Conservation (phyloP, 92 coral and sea anemone genomes). For the Zoanthus gigantus region DNA sequence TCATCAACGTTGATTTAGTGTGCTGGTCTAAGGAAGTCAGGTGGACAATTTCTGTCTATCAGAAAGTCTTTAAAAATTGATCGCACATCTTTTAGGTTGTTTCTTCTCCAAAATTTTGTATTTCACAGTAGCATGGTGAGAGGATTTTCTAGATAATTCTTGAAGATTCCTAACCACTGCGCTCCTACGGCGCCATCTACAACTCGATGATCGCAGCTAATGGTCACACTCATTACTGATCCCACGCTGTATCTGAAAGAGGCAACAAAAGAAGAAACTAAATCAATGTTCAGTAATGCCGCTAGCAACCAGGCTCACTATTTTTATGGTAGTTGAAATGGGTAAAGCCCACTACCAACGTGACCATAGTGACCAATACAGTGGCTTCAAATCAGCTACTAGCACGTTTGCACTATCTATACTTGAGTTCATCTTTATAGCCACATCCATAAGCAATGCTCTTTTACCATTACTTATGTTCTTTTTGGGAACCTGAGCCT, state of each 20-base stretch:
- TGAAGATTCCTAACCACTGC: constrained; percentile 91
- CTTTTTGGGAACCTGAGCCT: too few relatives aligned
- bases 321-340: too few relatives aligned
- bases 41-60: background rate
- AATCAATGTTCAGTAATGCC: too few relatives aligned
- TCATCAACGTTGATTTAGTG: too few relatives aligned
- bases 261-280: background rate
- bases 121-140: constrained; percentile 79
- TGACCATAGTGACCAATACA: too few relatives aligned
- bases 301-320: too few relatives aligned
- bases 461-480: too few relatives aligned
- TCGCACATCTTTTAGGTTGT: background rate
- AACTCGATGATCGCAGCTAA: constrained; percentile 98
- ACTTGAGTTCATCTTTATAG: too few relatives aligned
- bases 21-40: background rate
- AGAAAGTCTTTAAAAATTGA: background rate
- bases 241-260: constrained; percentile 79
- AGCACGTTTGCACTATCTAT: too few relatives aligned
- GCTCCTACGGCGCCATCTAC: constrained; percentile 99
- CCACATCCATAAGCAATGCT: too few relatives aligned
- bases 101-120: background rate
- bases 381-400: too few relatives aligned
- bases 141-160: constrained; percentile 91
- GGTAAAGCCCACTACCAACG: too few relatives aligned
- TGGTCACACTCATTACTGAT: constrained; percentile 89